Evolutionary conservation across 1,140 invertebrate genomes (phyloP).

Genomic region (Magallana ariakensis): DNA sequence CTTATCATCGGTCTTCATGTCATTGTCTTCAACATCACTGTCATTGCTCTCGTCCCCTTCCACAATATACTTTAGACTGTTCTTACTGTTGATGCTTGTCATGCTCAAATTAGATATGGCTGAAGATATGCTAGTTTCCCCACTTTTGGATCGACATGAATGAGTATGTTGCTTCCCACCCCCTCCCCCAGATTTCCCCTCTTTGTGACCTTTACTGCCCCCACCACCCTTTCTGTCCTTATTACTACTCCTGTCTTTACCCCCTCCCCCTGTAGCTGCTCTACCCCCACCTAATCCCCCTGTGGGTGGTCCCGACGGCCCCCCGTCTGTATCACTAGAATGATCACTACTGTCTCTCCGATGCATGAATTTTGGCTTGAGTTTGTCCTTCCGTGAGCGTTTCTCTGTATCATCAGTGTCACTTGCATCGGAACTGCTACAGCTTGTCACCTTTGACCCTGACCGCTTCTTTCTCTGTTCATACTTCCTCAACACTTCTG

Average conservation of each 20-base stretch:
- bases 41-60: constrained; percentile 63
- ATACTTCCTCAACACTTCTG: constrained; percentile 81
- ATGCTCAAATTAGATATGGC: constrained; percentile 57
- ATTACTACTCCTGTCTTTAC: constrained; percentile 54
- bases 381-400: constrained; percentile 88
- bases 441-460: constrained; percentile 90
- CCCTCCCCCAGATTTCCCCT: constrained; percentile 53
- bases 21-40: constrained; percentile 63
- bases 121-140: constrained; percentile 55
- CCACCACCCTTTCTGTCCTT: constrained; percentile 62
- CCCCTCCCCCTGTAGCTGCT: constrained; percentile 58
- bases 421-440: constrained; percentile 93
- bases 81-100: constrained; percentile 62
- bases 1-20: constrained; percentile 35
- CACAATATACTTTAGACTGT: constrained; percentile 66
- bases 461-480: constrained; percentile 84
- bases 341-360: constrained; percentile 78
- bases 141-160: constrained; percentile 27
- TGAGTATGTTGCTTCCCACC: constrained; percentile 49
- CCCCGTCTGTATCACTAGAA: constrained; percentile 78
- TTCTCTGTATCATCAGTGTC: constrained; percentile 92
- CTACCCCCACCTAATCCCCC: constrained; percentile 63
- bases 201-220: constrained; percentile 56
- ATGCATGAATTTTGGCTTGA: constrained; percentile 80
- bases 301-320: constrained; percentile 58